These are phyloP conservation scores for Gonocerus acuteangulatus DNA, from an alignment of 2,888 invertebrate genomes.

Conservation along the genomic window DNA sequence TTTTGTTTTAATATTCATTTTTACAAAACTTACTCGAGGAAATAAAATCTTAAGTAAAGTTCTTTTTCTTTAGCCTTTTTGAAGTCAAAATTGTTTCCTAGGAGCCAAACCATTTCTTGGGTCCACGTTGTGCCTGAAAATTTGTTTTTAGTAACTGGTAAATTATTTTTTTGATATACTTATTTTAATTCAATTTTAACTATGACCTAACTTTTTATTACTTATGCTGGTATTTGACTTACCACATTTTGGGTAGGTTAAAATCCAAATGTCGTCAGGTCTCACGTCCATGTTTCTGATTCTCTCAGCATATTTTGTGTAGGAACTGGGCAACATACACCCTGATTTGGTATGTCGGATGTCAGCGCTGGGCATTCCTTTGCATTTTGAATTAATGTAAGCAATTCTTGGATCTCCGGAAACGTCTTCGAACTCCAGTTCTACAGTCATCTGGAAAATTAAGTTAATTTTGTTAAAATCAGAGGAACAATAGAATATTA, in stretches of 20 bases:
- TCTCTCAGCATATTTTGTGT: conserved; percentile 7
- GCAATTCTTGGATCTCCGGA: neutral
- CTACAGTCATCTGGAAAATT: neutral
- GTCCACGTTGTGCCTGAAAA: conserved; percentile 34
- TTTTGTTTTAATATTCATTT: too few relatives aligned
- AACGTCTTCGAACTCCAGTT: neutral
- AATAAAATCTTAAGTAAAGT: conserved; percentile 58
- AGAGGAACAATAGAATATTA: too few relatives aligned
- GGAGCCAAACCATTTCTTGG: conserved; percentile 33
- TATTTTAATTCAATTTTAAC: too few relatives aligned
- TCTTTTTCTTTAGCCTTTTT: conserved; percentile 38
- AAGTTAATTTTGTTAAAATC: too few relatives aligned
- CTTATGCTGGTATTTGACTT: neutral
- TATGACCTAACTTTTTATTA: too few relatives aligned
- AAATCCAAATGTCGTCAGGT: conserved; percentile 51
- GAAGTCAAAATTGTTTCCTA: conserved; percentile 35
- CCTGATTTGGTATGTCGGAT: neutral
- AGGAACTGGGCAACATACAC: conserved; percentile 22
- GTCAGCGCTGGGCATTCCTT: neutral
- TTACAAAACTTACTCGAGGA: conserved; percentile 56
- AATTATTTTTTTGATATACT: neutral
- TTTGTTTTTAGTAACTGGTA: neutral
- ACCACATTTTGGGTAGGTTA: conserved; percentile 53
- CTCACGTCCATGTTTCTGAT: conserved; percentile 45
- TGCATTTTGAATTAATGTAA: neutral